Evolutionary conservation across 2,113 vertebrate genomes (phyloP).

Genomic region (Tautogolabrus adspersus): DNA sequence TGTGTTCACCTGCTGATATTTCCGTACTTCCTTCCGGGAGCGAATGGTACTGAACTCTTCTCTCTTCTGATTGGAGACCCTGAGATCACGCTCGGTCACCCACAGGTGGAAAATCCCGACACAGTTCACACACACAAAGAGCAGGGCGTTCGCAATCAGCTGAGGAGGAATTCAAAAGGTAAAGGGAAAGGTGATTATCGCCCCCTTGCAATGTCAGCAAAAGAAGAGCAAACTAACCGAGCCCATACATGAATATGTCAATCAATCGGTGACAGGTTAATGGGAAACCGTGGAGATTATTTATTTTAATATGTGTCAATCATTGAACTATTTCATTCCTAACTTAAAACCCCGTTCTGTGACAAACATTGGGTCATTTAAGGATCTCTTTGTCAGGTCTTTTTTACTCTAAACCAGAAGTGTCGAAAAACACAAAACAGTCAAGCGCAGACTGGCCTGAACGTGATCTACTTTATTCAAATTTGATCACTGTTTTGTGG

Average conservation of each 20-base stretch:
- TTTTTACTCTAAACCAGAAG: too few relatives aligned
- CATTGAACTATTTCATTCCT: too few relatives aligned
- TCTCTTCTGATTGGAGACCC: constrained; percentile 86
- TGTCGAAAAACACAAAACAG: neutral
- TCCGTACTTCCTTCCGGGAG: constrained; percentile 83
- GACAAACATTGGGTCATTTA: too few relatives aligned
- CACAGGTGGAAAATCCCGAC: constrained; percentile 89
- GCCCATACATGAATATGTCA: too few relatives aligned
- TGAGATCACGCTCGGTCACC: constrained; percentile 83
- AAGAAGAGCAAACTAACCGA: neutral
- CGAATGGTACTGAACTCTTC: constrained; percentile 86
- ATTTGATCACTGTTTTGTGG: neutral
- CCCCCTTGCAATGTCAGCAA: neutral
- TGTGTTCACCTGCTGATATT: constrained; percentile 87
- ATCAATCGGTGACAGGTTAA: neutral
- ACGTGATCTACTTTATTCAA: neutral
- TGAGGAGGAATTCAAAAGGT: constrained; percentile 45
- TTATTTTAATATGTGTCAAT: too few relatives aligned
- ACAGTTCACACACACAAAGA: constrained; percentile 88
- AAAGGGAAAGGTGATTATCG: neutral
- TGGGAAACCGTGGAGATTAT: too few relatives aligned
- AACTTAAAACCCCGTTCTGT: too few relatives aligned
- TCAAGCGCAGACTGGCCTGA: neutral
- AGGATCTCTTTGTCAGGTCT: too few relatives aligned
- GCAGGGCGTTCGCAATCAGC: constrained; percentile 87